These are phyloP conservation scores for Cardiocondyla obscurior DNA, from an alignment of 1,140 invertebrate species.

Conservation along the genomic window DNA sequence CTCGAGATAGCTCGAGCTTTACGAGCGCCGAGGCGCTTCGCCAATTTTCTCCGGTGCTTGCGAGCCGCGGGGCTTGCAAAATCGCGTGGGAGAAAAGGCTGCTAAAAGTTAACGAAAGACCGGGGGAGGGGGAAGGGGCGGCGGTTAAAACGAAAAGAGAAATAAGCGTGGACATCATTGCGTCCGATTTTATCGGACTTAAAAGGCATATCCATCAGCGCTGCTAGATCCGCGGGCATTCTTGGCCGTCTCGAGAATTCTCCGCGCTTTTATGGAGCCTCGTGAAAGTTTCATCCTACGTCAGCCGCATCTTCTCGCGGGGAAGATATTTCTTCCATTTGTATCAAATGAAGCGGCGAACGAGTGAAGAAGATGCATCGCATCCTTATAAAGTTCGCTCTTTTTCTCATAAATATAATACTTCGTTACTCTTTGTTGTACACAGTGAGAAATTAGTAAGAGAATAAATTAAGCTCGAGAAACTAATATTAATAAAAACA, in stretches of 20 bases:
- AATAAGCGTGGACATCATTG: slow-evolving; percentile 40
- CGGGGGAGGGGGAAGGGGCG: not conserved
- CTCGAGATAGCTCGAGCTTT: slow-evolving; percentile 35
- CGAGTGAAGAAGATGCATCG: slow-evolving; percentile 12
- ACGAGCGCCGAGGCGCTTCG: slow-evolving; percentile 20
- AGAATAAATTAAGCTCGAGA: not conserved
- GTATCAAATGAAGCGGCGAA: slow-evolving; percentile 45
- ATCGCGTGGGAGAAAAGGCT: not conserved
- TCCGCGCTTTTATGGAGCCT: slow-evolving; percentile 20
- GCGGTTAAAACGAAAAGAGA: not conserved
- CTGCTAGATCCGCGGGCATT: slow-evolving; percentile 22
- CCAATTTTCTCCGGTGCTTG: slow-evolving; percentile 49
- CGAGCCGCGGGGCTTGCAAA: not conserved
- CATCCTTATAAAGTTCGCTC: not conserved
- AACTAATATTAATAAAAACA: not conserved
- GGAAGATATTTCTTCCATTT: slow-evolving; percentile 32
- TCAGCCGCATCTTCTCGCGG: slow-evolving; percentile 2
- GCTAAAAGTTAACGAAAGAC: slow-evolving; percentile 31
- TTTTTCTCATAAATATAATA: not conserved
- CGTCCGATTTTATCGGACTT: slow-evolving; percentile 44
- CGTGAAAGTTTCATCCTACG: slow-evolving; percentile 45
- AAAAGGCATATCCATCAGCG: slow-evolving; percentile 34
- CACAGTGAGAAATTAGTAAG: not conserved
- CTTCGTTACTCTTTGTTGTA: not conserved
- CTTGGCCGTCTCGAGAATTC: slow-evolving; percentile 26